phyloP scores from a whole-genome alignment of 2,888 invertebrate genomes.

The Abscondita cerata region DNA sequence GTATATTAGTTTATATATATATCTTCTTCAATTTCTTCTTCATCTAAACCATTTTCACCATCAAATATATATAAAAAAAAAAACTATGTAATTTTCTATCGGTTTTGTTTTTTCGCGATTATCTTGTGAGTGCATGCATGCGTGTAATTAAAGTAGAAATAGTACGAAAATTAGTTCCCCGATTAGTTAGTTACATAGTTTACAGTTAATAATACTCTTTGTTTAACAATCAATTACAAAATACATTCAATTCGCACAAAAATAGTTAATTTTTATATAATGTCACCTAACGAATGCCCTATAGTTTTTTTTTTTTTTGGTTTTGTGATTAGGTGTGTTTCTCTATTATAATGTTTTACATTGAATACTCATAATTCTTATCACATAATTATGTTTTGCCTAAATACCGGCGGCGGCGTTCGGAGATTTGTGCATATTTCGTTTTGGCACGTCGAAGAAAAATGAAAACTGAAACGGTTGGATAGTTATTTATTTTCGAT shows the following conservation, averaged over 20 bases:
- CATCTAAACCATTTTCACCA: no score
- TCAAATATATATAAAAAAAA: no score
- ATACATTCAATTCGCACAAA: constrained; percentile 24
- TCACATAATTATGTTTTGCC: constrained; percentile 11
- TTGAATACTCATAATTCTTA: constrained; percentile 14
- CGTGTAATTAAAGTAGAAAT: no score
- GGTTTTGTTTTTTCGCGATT: neutral
- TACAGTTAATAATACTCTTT: constrained; percentile 1
- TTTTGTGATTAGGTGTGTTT: no score
- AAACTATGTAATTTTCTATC: constrained; percentile 2
- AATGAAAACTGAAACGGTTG: neutral
- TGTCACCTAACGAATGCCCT: no score
- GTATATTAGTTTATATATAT: no score
- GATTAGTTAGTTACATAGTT: constrained; percentile 4
- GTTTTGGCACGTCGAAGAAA: neutral
- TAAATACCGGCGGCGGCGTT: neutral
- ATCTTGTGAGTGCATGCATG: no score
- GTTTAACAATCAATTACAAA: constrained; percentile 21
- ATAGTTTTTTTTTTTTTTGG: no score
- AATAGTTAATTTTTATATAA: constrained; percentile 15
- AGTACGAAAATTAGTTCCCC: no score
- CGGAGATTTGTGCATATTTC: no score
- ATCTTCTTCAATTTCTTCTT: no score
- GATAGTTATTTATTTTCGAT: constrained; percentile 86
- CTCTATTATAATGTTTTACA: neutral